A percentile compares a stretch with the other conserved stretches of the same genome.
Evolutionary conservation across 2,113 vertebrate genomes (phyloP).

Genomic region (Caloenas nicobarica): DNA sequence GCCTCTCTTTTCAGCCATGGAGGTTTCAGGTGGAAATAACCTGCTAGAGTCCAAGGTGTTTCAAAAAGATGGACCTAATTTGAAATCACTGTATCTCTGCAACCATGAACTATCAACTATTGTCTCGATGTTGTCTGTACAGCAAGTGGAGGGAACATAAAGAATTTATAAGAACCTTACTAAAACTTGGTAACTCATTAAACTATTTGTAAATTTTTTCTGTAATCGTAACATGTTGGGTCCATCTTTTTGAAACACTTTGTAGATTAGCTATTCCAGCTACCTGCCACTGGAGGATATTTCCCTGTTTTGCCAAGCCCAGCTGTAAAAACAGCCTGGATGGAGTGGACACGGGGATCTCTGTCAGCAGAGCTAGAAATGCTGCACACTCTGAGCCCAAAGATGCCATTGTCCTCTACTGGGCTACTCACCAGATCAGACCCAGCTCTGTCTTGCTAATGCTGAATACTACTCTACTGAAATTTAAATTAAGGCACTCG

Average conservation of each 20-base stretch:
- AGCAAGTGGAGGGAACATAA: too few relatives aligned
- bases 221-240: too few relatives aligned
- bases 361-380: not conserved
- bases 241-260: too few relatives aligned
- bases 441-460: not conserved
- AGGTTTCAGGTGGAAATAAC: not conserved
- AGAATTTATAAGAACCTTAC: too few relatives aligned
- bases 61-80: too few relatives aligned
- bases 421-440: not conserved
- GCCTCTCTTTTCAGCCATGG: not conserved
- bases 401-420: not conserved
- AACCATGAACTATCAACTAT: too few relatives aligned
- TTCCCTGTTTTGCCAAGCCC: not conserved
- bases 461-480: not conserved
- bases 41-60: not conserved
- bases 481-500: not conserved
- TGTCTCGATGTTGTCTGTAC: too few relatives aligned
- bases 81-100: too few relatives aligned
- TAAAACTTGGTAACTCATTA: too few relatives aligned
- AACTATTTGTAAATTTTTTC: too few relatives aligned
- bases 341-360: fast-evolving
- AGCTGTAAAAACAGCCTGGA: not conserved
- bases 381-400: not conserved
- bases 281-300: not conserved
- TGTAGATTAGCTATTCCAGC: not conserved